Evolutionary conservation across 2,888 invertebrate genomes (phyloP), one percentile per base, ranked within the genome.

Genomic region (Spicauda simplicius): DNA sequence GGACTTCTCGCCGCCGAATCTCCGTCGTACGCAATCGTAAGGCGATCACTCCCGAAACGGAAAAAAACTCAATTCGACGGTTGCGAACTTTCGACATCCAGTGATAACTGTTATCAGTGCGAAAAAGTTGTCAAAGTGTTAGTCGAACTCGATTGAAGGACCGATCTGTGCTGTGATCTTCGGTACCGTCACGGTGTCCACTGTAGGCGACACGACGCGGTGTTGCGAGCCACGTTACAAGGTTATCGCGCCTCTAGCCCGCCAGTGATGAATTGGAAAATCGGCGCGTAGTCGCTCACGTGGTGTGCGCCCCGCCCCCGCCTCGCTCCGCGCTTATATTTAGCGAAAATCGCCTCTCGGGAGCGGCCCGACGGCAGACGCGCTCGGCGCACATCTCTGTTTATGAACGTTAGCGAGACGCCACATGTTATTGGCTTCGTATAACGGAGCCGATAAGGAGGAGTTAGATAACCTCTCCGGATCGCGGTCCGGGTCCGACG

Each of bases 251-350:
- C 84, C 85, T 91, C 86, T 89, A 85, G 88, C 83, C 86, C 86
- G 86, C 88, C 82, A 86, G 91, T 90, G 91, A 92, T 93, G 92
- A 92, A 92, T 92, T 92, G 91, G 89, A 92, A 92, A 93, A 92
- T 92, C 91, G 90, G 92, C 93, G 92, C 91, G 91, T 92, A 92
- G 91, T 88, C 86, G 86, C 90, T 92, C 91, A 92, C 91, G 91
- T 91, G 91, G 92, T 92, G 80, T 78, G 83, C 84, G 89, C 88
- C 90, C 91, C 88, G 90, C 90, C 90, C 90, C 88, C 89, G 89
- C 90, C 80, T 84, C 86, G 80, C 82, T 69, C 85, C 84, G 87
- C 87, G 81, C 90, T 88, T 93, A 92, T 92, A 92, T 93, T 93
- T 93, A 92, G 92, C 92, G 91, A 92, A 91, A 91, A 91, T 92